Conservation (phyloP, 2,888 invertebrate genomes). For the Sericinus montela region DNA sequence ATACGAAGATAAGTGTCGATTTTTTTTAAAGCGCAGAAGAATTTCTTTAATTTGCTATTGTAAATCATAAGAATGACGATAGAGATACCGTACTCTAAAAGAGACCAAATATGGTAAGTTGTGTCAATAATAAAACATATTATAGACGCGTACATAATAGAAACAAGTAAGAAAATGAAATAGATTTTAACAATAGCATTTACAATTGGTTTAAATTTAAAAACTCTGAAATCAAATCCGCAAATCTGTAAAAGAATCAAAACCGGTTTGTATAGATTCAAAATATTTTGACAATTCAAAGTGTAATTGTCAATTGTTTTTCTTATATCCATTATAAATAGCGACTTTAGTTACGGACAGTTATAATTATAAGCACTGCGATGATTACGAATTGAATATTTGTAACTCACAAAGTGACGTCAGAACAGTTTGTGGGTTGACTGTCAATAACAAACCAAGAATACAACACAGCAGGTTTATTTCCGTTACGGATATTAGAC, state of each 20-base stretch:
- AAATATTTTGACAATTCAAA: conserved; percentile 23
- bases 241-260: conserved; percentile 44
- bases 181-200: conserved; percentile 36
- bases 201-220: conserved; percentile 30
- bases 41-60: conserved; percentile 38
- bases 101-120: conserved; percentile 46
- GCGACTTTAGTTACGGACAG: not conserved
- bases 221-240: conserved; percentile 54
- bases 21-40: conserved; percentile 36
- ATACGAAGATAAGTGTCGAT: conserved; percentile 51
- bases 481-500: not conserved
- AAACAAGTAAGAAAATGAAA: conserved; percentile 34
- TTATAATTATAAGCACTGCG: not conserved
- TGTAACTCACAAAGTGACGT: conserved; percentile 26
- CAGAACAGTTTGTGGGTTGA: conserved; percentile 38
- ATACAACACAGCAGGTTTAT: conserved; percentile 25
- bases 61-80: conserved; percentile 40
- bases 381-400: conserved; percentile 2
- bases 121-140: conserved; percentile 38
- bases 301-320: not conserved
- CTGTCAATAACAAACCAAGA: conserved; percentile 41
- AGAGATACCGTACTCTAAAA: conserved; percentile 47
- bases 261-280: conserved; percentile 38
- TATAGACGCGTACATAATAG: conserved; percentile 36
- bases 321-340: not conserved